A percentile compares a stretch with the other conserved stretches of the same genome.
phyloP scores from a whole-genome alignment of 2,113 vertebrate species.

The Jacana jacana region DNA sequence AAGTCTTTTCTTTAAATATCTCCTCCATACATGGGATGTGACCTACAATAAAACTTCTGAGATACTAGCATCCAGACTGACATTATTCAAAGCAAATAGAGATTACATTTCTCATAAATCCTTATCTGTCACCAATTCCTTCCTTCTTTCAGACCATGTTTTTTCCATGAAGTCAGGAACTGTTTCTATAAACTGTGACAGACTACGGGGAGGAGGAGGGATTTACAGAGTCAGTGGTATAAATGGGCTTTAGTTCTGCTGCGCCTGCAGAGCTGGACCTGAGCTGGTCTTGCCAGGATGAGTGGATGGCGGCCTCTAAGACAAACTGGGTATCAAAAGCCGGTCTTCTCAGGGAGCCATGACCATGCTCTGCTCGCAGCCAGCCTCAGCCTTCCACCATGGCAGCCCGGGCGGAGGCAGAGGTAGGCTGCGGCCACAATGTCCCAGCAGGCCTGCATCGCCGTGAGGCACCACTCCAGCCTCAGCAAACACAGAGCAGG shows the following conservation, averaged over 20 bases:
- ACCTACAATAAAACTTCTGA: neutral
- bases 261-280: neutral
- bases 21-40: neutral
- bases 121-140: neutral
- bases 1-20: neutral
- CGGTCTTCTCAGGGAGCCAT: fast-evolving
- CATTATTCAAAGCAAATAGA: neutral
- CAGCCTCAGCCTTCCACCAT: fast-evolving
- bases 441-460: neutral
- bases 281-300: neutral
- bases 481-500: fast-evolving
- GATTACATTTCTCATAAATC: neutral
- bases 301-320: too few relatives aligned
- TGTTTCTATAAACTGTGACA: neutral
- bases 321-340: fast-evolving
- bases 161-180: neutral
- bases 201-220: neutral
- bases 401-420: neutral
- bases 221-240: neutral
- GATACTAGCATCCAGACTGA: neutral
- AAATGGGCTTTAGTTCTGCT: neutral
- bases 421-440: neutral
- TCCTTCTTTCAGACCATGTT: neutral
- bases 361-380: fast-evolving
- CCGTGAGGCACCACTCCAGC: fast-evolving